phyloP scores from a whole-genome alignment of 2,113 vertebrate genomes.

The Hemiprocne comata region DNA sequence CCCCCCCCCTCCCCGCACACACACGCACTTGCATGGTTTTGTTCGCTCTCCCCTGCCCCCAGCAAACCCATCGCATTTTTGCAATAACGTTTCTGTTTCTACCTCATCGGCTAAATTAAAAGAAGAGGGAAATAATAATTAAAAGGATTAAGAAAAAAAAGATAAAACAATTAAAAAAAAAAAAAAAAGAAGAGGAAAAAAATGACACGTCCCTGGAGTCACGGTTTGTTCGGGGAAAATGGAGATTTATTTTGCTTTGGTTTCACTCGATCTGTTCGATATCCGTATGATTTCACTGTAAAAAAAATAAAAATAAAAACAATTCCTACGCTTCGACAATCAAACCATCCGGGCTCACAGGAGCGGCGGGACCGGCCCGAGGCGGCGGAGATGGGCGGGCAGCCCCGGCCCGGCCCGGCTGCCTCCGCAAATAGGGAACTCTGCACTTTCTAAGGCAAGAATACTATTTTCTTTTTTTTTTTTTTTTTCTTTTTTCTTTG shows the following conservation, averaged over 20 bases:
- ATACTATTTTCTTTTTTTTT: not conserved
- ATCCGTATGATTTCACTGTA: constrained; percentile 76
- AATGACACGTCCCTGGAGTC: constrained; percentile 64
- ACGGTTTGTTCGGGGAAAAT: constrained; percentile 48
- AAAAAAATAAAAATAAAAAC: not conserved
- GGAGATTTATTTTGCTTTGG: constrained; percentile 24
- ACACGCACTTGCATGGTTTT: constrained; percentile 76
- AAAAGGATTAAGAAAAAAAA: not conserved
- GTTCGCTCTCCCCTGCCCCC: constrained; percentile 34
- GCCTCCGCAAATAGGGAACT: constrained; percentile 36
- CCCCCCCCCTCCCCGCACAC: not conserved
- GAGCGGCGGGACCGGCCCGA: constrained; percentile 41
- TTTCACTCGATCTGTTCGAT: constrained; percentile 25
- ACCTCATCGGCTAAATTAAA: constrained; percentile 84
- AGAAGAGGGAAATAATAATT: not conserved
- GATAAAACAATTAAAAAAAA: not conserved
- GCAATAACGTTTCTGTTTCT: constrained; percentile 89
- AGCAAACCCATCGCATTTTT: constrained; percentile 65
- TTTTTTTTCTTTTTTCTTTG: not conserved
- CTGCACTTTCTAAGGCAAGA: constrained; percentile 85
- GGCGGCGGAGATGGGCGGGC: not conserved
- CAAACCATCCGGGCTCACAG: constrained; percentile 70
- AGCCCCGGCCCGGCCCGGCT: not conserved
- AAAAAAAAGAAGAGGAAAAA: not conserved
- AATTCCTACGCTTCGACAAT: constrained; percentile 85